Evolutionary conservation across 2,113 vertebrate genomes (phyloP), one percentile per base, ranked within the genome.

Genomic region (Labeo rohita): DNA sequence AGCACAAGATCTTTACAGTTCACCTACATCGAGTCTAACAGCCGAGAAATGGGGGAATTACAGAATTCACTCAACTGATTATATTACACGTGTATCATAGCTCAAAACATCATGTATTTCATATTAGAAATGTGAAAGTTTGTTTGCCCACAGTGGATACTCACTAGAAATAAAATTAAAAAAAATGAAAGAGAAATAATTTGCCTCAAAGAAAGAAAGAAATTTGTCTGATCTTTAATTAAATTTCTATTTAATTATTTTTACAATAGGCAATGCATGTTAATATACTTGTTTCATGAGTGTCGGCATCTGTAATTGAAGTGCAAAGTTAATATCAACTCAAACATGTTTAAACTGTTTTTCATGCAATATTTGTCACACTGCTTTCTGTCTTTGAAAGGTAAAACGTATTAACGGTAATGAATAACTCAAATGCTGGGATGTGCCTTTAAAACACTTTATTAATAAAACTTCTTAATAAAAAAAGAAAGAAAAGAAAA

Each of bases 1-100:
- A 80, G 59, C 21, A 81, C 52, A 63, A 16, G 11, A 49, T 80
- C 43, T 80, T 80, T 65, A 65, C 39, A 23, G 11, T 47, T 65
- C 59, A 80, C 12, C 56, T 13, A 63, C 10, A 43, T 70, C 18
- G 13, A 28, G 7, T 59, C 50, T n/a, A 43, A 79, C 36, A 79
- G 16, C 10, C 1, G 18, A 80, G 36, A 63, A 63, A 63, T 80
- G 21, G 7, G 43, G 6, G 2, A 65, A 65, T 47, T 28, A 10
- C 59, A 28, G 12, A 47, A 47, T 65, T 36, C 18, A 59, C 18
- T 39, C 18, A 43, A 43, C 12, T 61, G n/a, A 65, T 80, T 80
- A 34, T 43, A 47, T 15, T 45, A 47, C 6, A 6, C 1, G 61
- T 61, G 7, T 21, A 28, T 73, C 8, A 21, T 65, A 18, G 47